These are phyloP conservation scores for Actinemys pallida DNA, from an alignment of 2,113 vertebrate species.

Conservation along the genomic window DNA sequence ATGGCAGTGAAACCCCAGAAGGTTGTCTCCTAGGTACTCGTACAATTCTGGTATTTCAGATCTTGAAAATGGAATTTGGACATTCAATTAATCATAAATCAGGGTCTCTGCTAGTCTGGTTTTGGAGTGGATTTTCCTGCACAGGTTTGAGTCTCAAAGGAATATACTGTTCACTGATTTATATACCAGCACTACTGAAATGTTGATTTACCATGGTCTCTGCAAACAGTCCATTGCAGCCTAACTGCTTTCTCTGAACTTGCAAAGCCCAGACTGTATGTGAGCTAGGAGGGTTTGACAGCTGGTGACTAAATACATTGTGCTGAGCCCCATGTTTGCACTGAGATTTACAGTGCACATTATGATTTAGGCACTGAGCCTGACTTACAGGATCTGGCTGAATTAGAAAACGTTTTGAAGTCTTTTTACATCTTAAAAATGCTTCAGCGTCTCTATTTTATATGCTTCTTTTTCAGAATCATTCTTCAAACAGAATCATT, in stretches of 20 bases:
- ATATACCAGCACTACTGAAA: slow-evolving; percentile 47
- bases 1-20: not conserved
- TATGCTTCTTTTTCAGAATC: not conserved
- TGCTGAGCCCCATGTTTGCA: not conserved
- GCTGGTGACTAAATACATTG: slow-evolving; percentile 22
- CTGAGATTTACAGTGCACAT: slow-evolving; percentile 17
- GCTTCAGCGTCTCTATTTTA: not conserved
- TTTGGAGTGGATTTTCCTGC: slow-evolving; percentile 41
- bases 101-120: slow-evolving; percentile 27
- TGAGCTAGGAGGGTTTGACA: slow-evolving; percentile 16
- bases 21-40: slow-evolving; percentile 9
- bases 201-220: slow-evolving; percentile 60
- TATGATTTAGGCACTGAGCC: not conserved
- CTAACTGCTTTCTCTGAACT: not conserved
- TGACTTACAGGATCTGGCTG: not conserved
- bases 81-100: slow-evolving; percentile 46
- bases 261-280: slow-evolving; percentile 27
- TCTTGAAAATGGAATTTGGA: slow-evolving; percentile 26
- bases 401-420: not conserved
- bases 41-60: not conserved
- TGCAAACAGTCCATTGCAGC: slow-evolving; percentile 31
- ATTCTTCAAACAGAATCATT: not conserved
- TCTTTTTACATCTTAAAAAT: not conserved
- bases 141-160: slow-evolving; percentile 43
- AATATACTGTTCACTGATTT: slow-evolving; percentile 42